These are phyloP conservation scores for Sylvia borin DNA, from an alignment of 2,797 vertebrate species.

Conservation along the genomic window DNA sequence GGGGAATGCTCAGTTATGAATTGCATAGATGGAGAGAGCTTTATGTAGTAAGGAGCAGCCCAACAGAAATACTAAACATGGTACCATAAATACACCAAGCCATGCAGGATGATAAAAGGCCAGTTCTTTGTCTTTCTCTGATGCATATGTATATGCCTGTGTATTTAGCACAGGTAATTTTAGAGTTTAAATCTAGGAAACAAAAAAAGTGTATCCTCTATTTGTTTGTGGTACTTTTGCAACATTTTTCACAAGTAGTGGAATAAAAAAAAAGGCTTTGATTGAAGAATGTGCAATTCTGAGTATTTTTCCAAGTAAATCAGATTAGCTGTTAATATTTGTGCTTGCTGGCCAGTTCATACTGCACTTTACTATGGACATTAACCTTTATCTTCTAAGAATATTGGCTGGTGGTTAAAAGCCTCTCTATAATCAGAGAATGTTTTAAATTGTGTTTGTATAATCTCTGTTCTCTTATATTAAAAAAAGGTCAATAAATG, in stretches of 20 bases:
- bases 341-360: background rate
- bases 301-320: background rate
- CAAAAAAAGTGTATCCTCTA: background rate
- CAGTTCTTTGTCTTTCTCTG: background rate
- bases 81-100: background rate
- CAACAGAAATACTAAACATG: background rate
- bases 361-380: background rate
- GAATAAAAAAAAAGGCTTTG: background rate
- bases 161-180: background rate
- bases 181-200: background rate
- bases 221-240: background rate
- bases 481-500: background rate
- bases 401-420: background rate
- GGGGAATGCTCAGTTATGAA: constrained; percentile 21
- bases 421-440: background rate
- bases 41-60: background rate
- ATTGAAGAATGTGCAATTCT: background rate
- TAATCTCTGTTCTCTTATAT: background rate
- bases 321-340: background rate
- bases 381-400: background rate
- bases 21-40: background rate
- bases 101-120: background rate
- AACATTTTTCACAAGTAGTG: background rate
- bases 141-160: background rate
- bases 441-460: background rate